Evolutionary conservation across 1,140 invertebrate species (phyloP), one percentile per base, ranked within the genome.

Genomic region (Solen grandis): DNA sequence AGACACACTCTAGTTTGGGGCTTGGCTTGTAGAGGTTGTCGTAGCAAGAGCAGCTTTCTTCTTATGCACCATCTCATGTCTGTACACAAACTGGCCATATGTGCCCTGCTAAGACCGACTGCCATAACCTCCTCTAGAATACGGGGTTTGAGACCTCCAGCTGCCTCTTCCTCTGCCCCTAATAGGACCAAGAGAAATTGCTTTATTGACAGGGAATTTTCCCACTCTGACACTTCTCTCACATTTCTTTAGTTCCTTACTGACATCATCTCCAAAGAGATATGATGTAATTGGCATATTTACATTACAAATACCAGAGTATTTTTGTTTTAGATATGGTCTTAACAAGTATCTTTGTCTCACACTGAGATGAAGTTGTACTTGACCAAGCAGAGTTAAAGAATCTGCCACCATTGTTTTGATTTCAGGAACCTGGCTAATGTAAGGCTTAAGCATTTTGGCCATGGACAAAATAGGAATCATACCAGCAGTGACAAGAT

Each of bases 101-200:
- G n/a, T n/a, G n/a, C n/a, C n/a, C n/a, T n/a, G n/a, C n/a, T n/a
- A n/a, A n/a, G 25, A 50, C 2, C 19, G 25, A 5, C 2, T 19
- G n/a, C n/a, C n/a, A n/a, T n/a, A n/a, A 2, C 66, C 50, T 19
- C 46, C 41, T 27, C 38, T 31, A 13, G 10, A 14, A 60, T 27
- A 25, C 13, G 57, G 13, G 35, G 8, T 19, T 33, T 54, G 55
- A 0, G 66, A 50, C 29, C 2, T 50, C 16, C 14, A n/a, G 8
- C 46, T n/a, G 4, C 22, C 2, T 1, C 1, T 10, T 19, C 3
- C 5, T 36, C 35, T 63, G n/a, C 66, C 46, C 29, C 65, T 69
- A 2, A 69, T 69, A 5, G 66, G 66, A 50, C 46, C 66, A 54
- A 70, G 25, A n/a, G n/a, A n/a, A n/a, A n/a, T n/a, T n/a, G n/a